These are phyloP conservation scores for Trachelus stipa DNA, from an alignment of 2,888 invertebrate genomes.

Conservation along the genomic window DNA sequence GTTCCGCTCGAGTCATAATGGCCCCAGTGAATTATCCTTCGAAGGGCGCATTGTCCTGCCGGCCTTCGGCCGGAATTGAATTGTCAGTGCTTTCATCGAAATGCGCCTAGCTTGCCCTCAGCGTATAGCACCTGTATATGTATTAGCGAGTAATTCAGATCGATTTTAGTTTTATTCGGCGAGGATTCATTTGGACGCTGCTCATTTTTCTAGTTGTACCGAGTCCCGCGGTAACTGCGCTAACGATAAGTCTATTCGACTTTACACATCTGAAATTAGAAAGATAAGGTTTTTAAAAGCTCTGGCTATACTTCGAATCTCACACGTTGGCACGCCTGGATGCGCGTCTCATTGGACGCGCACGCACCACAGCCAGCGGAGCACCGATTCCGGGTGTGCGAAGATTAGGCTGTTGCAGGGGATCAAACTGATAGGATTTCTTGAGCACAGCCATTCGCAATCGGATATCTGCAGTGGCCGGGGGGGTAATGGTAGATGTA, in stretches of 20 bases:
- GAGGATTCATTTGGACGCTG: slow-evolving; percentile 33
- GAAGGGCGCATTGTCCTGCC: slow-evolving; percentile 49
- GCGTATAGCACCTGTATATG: no score
- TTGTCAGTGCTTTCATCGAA: slow-evolving; percentile 44
- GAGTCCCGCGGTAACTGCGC: no score
- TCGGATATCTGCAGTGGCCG: no score
- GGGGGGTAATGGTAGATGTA: no score
- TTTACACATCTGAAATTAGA: slow-evolving; percentile 24
- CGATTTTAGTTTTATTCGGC: slow-evolving; percentile 54
- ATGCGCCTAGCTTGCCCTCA: slow-evolving; percentile 34
- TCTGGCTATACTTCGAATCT: not conserved
- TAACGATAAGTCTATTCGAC: no score
- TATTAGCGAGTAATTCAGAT: slow-evolving; percentile 54
- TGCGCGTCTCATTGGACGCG: not conserved
- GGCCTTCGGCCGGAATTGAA: slow-evolving; percentile 47
- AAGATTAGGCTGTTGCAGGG: no score
- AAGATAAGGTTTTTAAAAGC: slow-evolving; percentile 25
- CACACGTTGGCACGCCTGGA: not conserved
- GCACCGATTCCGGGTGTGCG: no score
- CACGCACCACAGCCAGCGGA: no score
- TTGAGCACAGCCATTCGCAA: not conserved
- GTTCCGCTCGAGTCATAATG: slow-evolving; percentile 55
- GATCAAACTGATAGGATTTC: no score
- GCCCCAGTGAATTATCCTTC: slow-evolving; percentile 55
- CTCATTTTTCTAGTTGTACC: not conserved